These are phyloP conservation scores for Mirza zaza DNA, from an alignment of 2,113 vertebrate genomes.

Conservation along the genomic window DNA sequence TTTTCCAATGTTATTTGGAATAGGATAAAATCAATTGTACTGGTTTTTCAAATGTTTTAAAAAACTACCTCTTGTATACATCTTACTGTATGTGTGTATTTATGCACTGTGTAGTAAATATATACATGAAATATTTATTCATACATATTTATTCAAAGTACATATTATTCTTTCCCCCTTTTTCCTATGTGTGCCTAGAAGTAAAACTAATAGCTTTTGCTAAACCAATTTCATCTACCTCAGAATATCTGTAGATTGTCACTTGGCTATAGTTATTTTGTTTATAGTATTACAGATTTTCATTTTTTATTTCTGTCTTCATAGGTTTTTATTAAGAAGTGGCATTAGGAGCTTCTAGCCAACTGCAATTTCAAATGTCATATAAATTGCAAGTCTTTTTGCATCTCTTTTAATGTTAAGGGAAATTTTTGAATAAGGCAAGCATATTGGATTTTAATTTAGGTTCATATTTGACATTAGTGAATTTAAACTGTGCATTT, in stretches of 20 bases:
- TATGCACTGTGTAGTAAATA: background rate
- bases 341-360: background rate
- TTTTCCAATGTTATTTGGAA: constrained; percentile 22
- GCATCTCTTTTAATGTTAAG: background rate
- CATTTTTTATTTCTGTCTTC: background rate
- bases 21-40: background rate
- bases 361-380: background rate
- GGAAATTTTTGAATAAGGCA: background rate
- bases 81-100: background rate
- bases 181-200: background rate
- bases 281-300: background rate
- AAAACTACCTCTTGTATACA: background rate
- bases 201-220: background rate
- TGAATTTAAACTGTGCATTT: background rate
- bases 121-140: background rate
- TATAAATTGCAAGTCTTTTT: background rate
- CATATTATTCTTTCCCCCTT: background rate
- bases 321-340: background rate
- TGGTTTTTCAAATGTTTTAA: background rate
- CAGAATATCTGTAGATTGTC: background rate
- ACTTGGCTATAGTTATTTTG: background rate
- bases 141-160: background rate
- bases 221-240: background rate
- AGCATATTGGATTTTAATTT: constrained; percentile 6
- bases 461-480: background rate